phyloP scores from a whole-genome alignment of 1,140 invertebrate species.

The Papilio glaucus region DNA sequence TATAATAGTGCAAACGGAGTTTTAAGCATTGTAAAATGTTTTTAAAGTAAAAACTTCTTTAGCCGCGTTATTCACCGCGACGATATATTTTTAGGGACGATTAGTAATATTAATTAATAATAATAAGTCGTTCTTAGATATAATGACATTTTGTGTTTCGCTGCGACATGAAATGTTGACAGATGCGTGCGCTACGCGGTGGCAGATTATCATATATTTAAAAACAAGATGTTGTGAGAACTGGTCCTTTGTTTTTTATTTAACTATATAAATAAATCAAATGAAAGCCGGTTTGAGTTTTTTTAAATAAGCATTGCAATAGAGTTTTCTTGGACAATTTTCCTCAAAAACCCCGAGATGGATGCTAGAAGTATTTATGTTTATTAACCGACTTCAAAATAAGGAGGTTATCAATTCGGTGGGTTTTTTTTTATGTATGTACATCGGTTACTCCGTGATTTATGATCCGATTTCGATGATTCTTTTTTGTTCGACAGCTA shows the following conservation, averaged over 20 bases:
- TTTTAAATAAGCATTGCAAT: background rate
- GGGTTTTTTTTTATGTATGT: background rate
- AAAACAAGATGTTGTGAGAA: slow-evolving; percentile 37
- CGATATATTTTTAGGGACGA: no score
- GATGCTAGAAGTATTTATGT: background rate
- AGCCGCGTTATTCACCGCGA: no score
- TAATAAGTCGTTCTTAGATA: background rate
- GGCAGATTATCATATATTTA: slow-evolving; percentile 41
- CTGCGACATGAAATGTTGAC: slow-evolving; percentile 18
- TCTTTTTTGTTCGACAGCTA: no score
- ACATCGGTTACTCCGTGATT: no score
- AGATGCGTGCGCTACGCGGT: background rate
- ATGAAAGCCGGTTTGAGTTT: background rate
- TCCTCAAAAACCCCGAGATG: background rate
- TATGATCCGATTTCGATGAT: no score
- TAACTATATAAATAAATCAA: slow-evolving; percentile 11
- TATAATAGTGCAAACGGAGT: no score
- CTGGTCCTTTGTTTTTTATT: slow-evolving; percentile 24
- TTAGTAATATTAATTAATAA: no score
- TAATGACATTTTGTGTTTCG: background rate
- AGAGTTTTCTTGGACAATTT: slow-evolving; percentile 6
- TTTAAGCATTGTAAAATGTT: no score
- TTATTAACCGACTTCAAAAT: background rate
- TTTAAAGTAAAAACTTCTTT: no score
- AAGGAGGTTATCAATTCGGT: background rate